Base-by-base conservation (phyloP, 2,113 vertebrate species). In the Tetrao urogallus region DNA sequence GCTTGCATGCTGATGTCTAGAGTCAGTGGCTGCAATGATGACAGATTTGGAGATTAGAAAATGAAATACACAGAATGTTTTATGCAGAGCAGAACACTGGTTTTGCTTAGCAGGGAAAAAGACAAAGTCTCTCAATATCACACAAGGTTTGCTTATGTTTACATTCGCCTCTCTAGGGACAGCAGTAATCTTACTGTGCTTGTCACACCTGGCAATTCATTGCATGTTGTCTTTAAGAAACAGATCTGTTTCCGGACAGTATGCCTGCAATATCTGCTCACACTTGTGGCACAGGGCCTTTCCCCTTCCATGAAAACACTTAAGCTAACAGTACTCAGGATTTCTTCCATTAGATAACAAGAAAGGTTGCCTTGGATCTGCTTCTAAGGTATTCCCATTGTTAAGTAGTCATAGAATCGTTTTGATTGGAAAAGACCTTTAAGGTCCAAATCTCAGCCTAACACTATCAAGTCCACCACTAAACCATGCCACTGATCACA, bases 251-350 rank as follows among this genome's bases (percentile, higher is more conserved):
- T 72, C 6, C 40, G 22, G 22, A 64, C 11, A 76, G 18, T 10
- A 34, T 57, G 12, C 24, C 14, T 47, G 10, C 20, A 6, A 45
- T 88, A 32, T 61, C 48, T 76, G 14, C 47, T 40, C 32, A 38
- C 5, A 1, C 0, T 0, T 11, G 11, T 54, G 9, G 8, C 10
- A 52, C 5, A n/a, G 0, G 0, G 14, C 34, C 8, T 60, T 82
- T 8, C 6, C 73, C 14, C 64, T 75, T 56, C 27, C 57, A 58
- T 11, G 13, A 8, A 60, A 72, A 34, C 10, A 5, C 78, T 75
- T 45, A 36, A 12, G n/a, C 2, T 6, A 1, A 0, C 0, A 1
- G 7, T 27, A 10, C 6, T 22, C 22, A 36, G 63, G 17, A 75
- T 30, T 43, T 54, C 22, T 30, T 27, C 60, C 36, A 8, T 14